phyloP scores from a whole-genome alignment of 2,888 invertebrate genomes.

The Ectemnius cavifrons region DNA sequence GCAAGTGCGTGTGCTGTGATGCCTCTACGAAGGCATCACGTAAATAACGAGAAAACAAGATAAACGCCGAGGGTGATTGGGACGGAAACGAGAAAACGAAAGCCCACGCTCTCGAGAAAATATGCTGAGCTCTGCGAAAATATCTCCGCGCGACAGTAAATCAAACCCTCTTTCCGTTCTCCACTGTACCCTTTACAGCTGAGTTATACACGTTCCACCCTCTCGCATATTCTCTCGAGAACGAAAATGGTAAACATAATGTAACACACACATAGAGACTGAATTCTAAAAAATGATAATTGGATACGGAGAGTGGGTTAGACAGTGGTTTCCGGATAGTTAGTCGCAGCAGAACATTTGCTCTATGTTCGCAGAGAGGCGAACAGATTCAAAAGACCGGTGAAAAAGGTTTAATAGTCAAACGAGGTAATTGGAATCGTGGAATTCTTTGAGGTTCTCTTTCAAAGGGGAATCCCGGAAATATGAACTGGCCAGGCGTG shows the following conservation, averaged over 20 bases:
- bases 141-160: no score
- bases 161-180: no score
- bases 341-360: neutral
- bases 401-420: neutral
- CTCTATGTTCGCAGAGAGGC: neutral
- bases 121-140: no score
- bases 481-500: no score
- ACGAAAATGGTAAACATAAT: no score
- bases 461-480: no score
- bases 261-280: no score
- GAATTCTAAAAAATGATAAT: no score
- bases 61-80: slow-evolving; percentile 17
- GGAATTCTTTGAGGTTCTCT: neutral
- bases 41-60: slow-evolving; percentile 29
- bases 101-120: neutral
- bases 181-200: no score
- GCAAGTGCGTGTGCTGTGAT: slow-evolving; percentile 3
- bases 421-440: neutral
- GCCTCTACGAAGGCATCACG: slow-evolving; percentile 36
- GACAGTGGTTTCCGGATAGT: neutral
- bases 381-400: neutral
- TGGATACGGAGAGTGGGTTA: neutral
- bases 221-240: no score
- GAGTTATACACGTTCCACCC: no score
- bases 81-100: slow-evolving; percentile 5